Evolutionary conservation across 1,140 invertebrate species (phyloP), one percentile per base, ranked within the genome.

Genomic region (Saccostrea echinata): DNA sequence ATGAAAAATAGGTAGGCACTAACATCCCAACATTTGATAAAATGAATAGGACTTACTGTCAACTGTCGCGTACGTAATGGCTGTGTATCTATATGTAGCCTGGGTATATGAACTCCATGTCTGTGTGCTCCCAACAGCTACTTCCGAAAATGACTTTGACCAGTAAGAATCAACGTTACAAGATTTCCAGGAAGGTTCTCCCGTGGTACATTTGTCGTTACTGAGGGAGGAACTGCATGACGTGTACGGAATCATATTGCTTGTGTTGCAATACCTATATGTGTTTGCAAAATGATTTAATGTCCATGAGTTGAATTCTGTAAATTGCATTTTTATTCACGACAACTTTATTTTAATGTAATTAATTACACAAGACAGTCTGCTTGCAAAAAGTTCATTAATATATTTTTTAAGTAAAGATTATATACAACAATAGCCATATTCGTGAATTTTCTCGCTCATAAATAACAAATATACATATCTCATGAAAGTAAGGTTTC

Each of bases 131-230:
- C 55, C 55, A 1, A 61, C 55, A n/a, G 55, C 16, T n/a, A 61
- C 55, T 21, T 61, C 55, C n/a, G 55, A 21, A 61, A 61, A 61
- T 61, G 55, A n/a, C n/a, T 21, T 18, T 18, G 55, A 61, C 55
- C 4, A 21, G 18, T 61, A 61, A 61, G 55, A 61, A n/a, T 61
- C 55, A 4, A 6, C 1, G 16, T 61, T 61, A 61, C 55, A 61
- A 61, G 55, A 61, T 16, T 61, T 61, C 55, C 55, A 61, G 55
- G 55, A 61, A 61, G 55, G 55, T 61, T 61, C 55, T 61, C 55
- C 55, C n/a, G 55, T 61, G 16, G 55, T 61, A 4, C 55, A 61
- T 61, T 61, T 61, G 55, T 61, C 18, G 55, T 61, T 61, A n/a
- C 2, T n/a, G 4, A 61, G n/a, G 8, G 55, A 61, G n/a, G 18